phyloP scores from a whole-genome alignment of 1,140 invertebrate species.

The Uloborus diversus region DNA sequence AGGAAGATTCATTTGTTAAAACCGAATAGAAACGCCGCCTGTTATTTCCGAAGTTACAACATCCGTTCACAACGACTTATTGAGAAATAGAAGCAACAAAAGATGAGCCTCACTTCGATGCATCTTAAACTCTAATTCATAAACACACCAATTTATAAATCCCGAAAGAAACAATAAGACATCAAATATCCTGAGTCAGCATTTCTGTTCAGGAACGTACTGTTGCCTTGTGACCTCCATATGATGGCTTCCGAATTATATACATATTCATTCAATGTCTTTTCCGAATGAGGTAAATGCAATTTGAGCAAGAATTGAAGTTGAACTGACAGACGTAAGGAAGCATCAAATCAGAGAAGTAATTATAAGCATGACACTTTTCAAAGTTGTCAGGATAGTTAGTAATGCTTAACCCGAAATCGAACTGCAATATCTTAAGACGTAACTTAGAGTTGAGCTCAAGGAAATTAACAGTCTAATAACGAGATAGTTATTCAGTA shows the following conservation, averaged over 20 bases:
- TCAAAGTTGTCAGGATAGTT: too few relatives aligned
- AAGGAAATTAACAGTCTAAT: too few relatives aligned
- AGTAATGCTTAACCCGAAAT: too few relatives aligned
- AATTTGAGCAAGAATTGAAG: background rate
- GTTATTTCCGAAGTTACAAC: conserved; percentile 13
- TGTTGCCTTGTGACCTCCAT: conserved; percentile 45
- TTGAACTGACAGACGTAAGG: too few relatives aligned
- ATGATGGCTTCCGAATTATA: background rate
- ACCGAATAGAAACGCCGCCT: too few relatives aligned
- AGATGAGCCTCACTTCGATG: background rate
- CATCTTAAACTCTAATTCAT: conserved; percentile 14
- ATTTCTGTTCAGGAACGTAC: conserved; percentile 17
- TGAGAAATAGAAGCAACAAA: conserved; percentile 16
- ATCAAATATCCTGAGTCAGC: conserved; percentile 50
- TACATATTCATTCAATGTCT: background rate
- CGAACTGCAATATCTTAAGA: too few relatives aligned
- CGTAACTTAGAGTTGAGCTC: too few relatives aligned
- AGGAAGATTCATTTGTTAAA: too few relatives aligned
- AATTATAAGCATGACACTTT: too few relatives aligned
- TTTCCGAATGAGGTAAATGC: background rate
- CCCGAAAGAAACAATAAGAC: conserved; percentile 30
- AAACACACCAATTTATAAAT: conserved; percentile 39
- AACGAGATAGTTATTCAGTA: too few relatives aligned
- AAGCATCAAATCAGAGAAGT: too few relatives aligned
- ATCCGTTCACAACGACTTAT: background rate